A percentile compares a stretch with the other conserved stretches of the same genome.
phyloP scores from a whole-genome alignment of 2,797 vertebrate genomes.

The Ataeniobius toweri region DNA sequence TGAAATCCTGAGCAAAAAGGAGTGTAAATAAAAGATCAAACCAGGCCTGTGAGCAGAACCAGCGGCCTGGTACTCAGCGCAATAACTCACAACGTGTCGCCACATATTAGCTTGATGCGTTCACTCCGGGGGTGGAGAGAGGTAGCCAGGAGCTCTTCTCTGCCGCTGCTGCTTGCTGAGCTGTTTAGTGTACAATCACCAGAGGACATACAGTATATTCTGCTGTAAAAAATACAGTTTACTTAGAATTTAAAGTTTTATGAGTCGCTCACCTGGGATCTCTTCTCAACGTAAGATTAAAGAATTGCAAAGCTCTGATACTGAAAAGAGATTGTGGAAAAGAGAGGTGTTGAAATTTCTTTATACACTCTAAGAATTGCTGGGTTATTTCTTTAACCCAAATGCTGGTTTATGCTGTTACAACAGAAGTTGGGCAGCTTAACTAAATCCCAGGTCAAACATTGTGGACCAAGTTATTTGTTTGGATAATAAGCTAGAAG shows the following conservation, averaged over 20 bases:
- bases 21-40: conserved; percentile 84
- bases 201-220: conserved; percentile 53
- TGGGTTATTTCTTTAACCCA: neutral
- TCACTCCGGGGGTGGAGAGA: conserved; percentile 51
- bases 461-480: neutral
- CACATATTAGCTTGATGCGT: conserved; percentile 67
- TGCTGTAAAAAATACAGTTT: conserved; percentile 42
- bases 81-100: conserved; percentile 76
- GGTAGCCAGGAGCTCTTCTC: conserved; percentile 63
- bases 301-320: conserved; percentile 27
- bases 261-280: conserved; percentile 21
- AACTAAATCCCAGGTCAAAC: neutral
- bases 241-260: conserved; percentile 48
- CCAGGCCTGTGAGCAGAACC: conserved; percentile 73
- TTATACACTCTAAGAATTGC: conserved; percentile 15
- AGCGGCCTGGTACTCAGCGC: conserved; percentile 71
- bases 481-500: too few relatives aligned
- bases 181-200: conserved; percentile 58
- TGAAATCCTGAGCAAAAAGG: conserved; percentile 80
- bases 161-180: conserved; percentile 18
- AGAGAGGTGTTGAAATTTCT: conserved; percentile 16
- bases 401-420: neutral
- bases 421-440: neutral
- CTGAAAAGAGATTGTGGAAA: conserved; percentile 21
- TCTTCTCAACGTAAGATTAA: conserved; percentile 31